Conservation (phyloP, 2,113 vertebrate genomes). For the Synodontis membranacea region DNA sequence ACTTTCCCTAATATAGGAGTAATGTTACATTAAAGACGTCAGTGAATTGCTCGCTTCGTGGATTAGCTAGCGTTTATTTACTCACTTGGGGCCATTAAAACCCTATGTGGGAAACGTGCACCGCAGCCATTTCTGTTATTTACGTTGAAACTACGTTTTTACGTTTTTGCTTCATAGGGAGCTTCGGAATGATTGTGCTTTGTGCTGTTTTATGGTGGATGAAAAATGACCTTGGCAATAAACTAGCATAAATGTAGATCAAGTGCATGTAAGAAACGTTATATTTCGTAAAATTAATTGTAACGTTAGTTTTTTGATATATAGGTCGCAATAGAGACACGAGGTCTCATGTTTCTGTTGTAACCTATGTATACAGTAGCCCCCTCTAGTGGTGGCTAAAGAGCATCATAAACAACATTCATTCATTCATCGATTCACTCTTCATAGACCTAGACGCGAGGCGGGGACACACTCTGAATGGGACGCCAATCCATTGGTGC, state of each 20-base stretch:
- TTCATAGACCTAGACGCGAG: neutral
- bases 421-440: neutral
- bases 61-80: neutral
- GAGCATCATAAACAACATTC: neutral
- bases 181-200: neutral
- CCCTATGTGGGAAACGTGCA: neutral
- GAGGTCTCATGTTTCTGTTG: neutral
- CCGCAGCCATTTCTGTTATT: neutral
- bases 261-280: neutral
- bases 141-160: neutral
- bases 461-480: neutral
- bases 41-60: neutral
- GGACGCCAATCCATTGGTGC: neutral
- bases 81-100: neutral
- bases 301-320: neutral
- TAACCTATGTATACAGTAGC: neutral
- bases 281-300: neutral
- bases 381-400: neutral
- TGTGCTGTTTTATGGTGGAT: neutral
- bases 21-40: neutral
- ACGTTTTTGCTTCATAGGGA: neutral
- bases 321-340: too few relatives aligned
- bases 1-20: neutral
- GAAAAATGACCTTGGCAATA: neutral
- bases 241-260: neutral